Evolutionary conservation across 2,797 vertebrate genomes (phyloP).

Genomic region (Numenius phaeopus): DNA sequence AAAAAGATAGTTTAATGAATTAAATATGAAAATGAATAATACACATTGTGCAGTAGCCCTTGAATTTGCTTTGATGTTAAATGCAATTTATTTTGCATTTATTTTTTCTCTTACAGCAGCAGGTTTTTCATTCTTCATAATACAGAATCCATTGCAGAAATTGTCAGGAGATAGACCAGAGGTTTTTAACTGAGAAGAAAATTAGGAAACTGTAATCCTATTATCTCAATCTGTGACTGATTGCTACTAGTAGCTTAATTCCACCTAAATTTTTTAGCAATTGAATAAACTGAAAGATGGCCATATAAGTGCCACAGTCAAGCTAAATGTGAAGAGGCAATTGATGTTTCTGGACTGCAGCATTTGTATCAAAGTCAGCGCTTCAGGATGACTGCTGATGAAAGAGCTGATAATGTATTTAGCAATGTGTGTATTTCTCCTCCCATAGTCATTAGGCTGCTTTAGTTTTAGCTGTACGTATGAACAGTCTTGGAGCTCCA

Average conservation of each 20-base stretch:
- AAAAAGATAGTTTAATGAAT: slow-evolving; percentile 37
- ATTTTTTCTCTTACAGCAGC: not conserved
- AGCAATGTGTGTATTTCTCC: not conserved
- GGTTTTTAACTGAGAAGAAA: not conserved
- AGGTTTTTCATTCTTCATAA: not conserved
- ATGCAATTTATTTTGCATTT: slow-evolving; percentile 31
- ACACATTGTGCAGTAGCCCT: slow-evolving; percentile 7
- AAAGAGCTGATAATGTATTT: not conserved
- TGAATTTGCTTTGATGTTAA: slow-evolving; percentile 26
- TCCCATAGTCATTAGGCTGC: not conserved
- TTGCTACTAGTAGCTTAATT: slow-evolving; percentile 21
- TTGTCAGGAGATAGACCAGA: not conserved
- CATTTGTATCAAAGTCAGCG: not conserved
- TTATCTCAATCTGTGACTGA: not conserved
- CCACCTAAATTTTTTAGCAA: not conserved
- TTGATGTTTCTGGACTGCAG: not conserved
- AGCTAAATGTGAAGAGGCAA: not conserved
- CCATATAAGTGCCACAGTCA: not conserved
- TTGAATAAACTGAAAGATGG: not conserved
- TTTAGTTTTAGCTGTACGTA: not conserved
- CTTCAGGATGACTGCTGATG: not conserved
- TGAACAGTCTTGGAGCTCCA: not conserved
- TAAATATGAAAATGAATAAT: slow-evolving; percentile 65
- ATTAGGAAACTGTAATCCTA: not conserved
- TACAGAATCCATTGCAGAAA: not conserved